A percentile compares a stretch with the other conserved stretches of the same genome.
phyloP scores from a whole-genome alignment of 1,140 invertebrate species.

The Ceratosolen solmsi region DNA sequence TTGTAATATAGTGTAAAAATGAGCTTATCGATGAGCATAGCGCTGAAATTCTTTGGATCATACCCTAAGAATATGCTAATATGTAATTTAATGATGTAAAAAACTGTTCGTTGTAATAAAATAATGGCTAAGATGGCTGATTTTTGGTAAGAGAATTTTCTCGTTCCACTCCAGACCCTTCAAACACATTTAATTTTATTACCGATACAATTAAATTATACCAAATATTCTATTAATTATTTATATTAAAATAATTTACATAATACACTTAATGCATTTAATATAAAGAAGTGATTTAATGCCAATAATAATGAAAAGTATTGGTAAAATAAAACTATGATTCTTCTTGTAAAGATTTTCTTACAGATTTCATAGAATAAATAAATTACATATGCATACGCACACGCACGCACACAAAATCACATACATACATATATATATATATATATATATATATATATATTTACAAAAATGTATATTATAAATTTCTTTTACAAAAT shows the following conservation, averaged over 20 bases:
- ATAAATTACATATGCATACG: constrained; percentile 28
- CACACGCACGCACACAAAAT: too few relatives aligned
- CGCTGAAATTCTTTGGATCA: constrained; percentile 67
- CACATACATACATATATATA: too few relatives aligned
- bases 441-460: too few relatives aligned
- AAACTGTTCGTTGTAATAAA: constrained; percentile 55
- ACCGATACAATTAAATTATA: not conserved
- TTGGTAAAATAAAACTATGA: constrained; percentile 13
- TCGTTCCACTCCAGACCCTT: constrained; percentile 38
- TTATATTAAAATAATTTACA: constrained; percentile 25
- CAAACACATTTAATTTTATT: not conserved
- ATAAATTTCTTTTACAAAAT: constrained; percentile 52
- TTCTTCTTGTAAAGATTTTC: constrained; percentile 7
- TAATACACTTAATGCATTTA: constrained; percentile 1
- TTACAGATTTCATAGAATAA: constrained; percentile 40
- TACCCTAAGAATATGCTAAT: constrained; percentile 53
- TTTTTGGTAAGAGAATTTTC: constrained; percentile 50
- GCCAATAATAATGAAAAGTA: constrained; percentile 23
- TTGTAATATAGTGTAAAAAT: constrained; percentile 50
- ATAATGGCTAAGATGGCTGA: constrained; percentile 55
- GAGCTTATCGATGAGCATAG: constrained; percentile 47
- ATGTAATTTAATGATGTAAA: constrained; percentile 57
- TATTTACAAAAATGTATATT: constrained; percentile 52
- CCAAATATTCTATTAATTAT: not conserved
- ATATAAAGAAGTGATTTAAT: constrained; percentile 16